A percentile compares a stretch with the other conserved stretches of the same genome.
phyloP scores from a whole-genome alignment of 2,113 vertebrate genomes.

The Seriola quinqueradiata region DNA sequence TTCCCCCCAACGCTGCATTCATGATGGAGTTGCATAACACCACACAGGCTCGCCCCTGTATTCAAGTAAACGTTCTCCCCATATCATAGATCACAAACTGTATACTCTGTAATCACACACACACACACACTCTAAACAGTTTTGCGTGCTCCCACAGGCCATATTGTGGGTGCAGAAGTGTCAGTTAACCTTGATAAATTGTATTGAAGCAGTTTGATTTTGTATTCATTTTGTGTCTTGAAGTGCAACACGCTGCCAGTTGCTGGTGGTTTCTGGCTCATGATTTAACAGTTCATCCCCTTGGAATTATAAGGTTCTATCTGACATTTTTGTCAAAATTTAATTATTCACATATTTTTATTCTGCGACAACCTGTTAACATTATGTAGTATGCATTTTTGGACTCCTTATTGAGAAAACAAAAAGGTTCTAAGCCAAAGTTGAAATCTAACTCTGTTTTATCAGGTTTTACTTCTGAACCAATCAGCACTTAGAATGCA shows the following conservation, averaged over 20 bases:
- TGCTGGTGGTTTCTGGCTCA: not conserved
- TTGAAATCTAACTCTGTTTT: too few species aligned
- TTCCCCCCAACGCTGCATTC: slow-evolving; percentile 47
- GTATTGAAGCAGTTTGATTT: slow-evolving; percentile 42
- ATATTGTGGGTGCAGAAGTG: slow-evolving; percentile 36
- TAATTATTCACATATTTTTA: too few species aligned
- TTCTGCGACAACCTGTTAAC: too few species aligned
- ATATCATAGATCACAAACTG: slow-evolving; percentile 50
- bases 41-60: slow-evolving; percentile 51
- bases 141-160: slow-evolving; percentile 35
- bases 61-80: slow-evolving; percentile 49
- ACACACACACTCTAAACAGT: slow-evolving; percentile 39
- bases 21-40: slow-evolving; percentile 24
- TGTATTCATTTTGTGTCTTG: slow-evolving; percentile 33
- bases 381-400: too few species aligned
- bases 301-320: too few species aligned
- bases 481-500: too few species aligned
- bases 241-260: not conserved
- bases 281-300: not conserved
- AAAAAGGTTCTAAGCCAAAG: too few species aligned
- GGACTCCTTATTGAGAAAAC: too few species aligned
- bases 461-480: too few species aligned
- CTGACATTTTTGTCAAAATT: too few species aligned
- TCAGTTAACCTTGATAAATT: slow-evolving; percentile 58
- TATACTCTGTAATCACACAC: slow-evolving; percentile 18